phyloP scores from a whole-genome alignment of 2,888 invertebrate species.

The Hypercompe scribonia region DNA sequence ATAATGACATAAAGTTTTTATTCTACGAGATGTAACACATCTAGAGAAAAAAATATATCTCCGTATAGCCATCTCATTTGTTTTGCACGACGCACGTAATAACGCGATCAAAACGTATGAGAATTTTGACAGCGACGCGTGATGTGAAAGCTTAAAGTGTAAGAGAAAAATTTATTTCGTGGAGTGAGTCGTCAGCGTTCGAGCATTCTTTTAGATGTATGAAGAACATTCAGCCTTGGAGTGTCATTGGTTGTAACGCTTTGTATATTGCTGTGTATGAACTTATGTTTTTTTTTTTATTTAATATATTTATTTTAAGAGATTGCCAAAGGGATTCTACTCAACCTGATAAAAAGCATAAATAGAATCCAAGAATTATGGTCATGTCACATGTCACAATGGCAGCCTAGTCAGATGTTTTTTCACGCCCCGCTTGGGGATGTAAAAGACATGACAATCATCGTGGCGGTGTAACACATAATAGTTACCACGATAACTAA shows the following conservation, averaged over 20 bases:
- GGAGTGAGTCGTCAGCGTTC: conserved; percentile 48
- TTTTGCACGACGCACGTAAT: conserved; percentile 80
- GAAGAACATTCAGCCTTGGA: conserved; percentile 34
- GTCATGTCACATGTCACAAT: too few species aligned
- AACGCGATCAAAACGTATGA: conserved; percentile 83
- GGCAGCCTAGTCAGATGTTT: too few species aligned
- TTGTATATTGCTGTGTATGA: conserved; percentile 7
- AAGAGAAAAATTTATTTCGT: conserved; percentile 56
- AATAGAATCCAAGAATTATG: too few species aligned
- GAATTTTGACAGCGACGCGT: conserved; percentile 80
- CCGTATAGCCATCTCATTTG: conserved; percentile 71
- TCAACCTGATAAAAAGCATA: too few species aligned
- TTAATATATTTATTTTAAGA: too few species aligned
- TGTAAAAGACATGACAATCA: too few species aligned
- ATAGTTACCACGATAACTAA: too few species aligned
- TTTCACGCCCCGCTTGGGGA: too few species aligned
- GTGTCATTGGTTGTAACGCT: conserved; percentile 12
- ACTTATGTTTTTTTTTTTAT: too few species aligned
- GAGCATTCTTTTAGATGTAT: conserved; percentile 36
- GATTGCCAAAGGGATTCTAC: too few species aligned
- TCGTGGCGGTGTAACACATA: too few species aligned
- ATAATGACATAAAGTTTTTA: not conserved
- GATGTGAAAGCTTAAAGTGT: conserved; percentile 72
- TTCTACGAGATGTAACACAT: conserved; percentile 21
- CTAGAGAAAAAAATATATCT: conserved; percentile 22